Percentiles rank a stretch among this genome's conserved stretches.
phyloP scores from a whole-genome alignment of 2,797 vertebrate species.

The Discoglossus pictus region DNA sequence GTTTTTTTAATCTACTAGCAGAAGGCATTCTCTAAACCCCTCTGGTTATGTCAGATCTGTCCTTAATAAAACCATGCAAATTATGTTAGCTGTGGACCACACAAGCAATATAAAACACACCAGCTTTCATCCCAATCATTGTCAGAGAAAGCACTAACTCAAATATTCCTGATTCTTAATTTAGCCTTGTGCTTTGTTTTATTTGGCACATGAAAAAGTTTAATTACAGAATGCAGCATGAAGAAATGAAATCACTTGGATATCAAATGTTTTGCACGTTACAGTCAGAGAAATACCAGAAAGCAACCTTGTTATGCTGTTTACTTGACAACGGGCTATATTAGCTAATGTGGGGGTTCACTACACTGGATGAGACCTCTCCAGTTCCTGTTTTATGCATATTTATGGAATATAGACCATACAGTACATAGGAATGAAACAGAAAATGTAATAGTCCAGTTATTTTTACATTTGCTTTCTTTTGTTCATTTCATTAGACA shows the following conservation, averaged over 20 bases:
- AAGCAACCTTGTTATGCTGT: conserved; percentile 4
- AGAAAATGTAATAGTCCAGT: too few species aligned
- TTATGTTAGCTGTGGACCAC: conserved; percentile 17
- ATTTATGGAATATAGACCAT: too few species aligned
- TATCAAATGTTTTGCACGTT: conserved; percentile 21
- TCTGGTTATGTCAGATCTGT: conserved; percentile 51
- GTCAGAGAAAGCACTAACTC: conserved; percentile 14
- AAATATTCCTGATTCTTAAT: conserved; percentile 23
- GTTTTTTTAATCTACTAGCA: too few species aligned
- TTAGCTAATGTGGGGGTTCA: too few species aligned
- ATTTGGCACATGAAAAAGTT: conserved; percentile 13
- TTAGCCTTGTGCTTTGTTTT: conserved; percentile 20
- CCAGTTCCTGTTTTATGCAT: too few species aligned
- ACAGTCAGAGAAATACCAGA: conserved; percentile 3
- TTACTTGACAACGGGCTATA: not conserved
- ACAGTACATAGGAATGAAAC: too few species aligned
- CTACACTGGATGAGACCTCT: too few species aligned
- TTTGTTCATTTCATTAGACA: too few species aligned
- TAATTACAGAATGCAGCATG: conserved; percentile 33
- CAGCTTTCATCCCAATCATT: not conserved
- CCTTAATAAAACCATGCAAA: conserved; percentile 58
- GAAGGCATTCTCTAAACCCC: conserved; percentile 16
- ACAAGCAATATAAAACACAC: conserved; percentile 32
- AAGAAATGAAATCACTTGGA: conserved; percentile 23
- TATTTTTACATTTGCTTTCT: too few species aligned